Conservation (phyloP, 2,888 invertebrate genomes). For the Acanthopleura granulata region DNA sequence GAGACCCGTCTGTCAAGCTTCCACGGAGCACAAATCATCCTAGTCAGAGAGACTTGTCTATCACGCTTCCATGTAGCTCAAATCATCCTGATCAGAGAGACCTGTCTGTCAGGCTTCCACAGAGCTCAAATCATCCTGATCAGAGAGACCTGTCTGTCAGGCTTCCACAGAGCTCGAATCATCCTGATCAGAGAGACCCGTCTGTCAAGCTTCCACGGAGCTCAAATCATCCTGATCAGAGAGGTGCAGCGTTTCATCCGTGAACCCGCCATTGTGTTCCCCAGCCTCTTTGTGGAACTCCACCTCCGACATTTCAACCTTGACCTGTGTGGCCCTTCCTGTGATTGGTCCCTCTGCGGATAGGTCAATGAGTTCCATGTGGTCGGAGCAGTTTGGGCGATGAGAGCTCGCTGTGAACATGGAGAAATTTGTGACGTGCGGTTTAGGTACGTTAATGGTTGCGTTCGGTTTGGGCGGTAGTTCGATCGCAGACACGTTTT, state of each 20-base stretch:
- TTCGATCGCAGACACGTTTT: background rate
- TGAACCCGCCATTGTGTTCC: background rate
- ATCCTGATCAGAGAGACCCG: too few relatives aligned
- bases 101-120: background rate
- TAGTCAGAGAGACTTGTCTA: too few relatives aligned
- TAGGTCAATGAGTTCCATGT: slow-evolving; percentile 24
- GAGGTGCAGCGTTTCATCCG: background rate
- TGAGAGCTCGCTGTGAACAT: slow-evolving; percentile 50
- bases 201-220: background rate
- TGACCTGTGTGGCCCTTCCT: slow-evolving; percentile 29
- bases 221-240: slow-evolving; percentile 5
- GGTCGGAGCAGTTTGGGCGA: slow-evolving; percentile 25
- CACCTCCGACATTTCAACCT: slow-evolving; percentile 32
- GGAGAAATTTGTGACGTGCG: slow-evolving; percentile 38
- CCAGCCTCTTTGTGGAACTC: background rate
- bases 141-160: background rate
- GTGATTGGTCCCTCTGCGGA: slow-evolving; percentile 12
- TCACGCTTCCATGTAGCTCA: too few relatives aligned
- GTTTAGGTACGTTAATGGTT: background rate
- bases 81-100: too few relatives aligned
- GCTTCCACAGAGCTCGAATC: background rate
- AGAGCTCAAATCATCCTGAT: background rate
- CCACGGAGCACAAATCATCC: too few relatives aligned
- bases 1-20: too few relatives aligned
- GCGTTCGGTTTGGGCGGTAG: background rate